These are phyloP conservation scores for Nowickia ferox DNA, from an alignment of 2,888 invertebrate genomes.

Conservation along the genomic window DNA sequence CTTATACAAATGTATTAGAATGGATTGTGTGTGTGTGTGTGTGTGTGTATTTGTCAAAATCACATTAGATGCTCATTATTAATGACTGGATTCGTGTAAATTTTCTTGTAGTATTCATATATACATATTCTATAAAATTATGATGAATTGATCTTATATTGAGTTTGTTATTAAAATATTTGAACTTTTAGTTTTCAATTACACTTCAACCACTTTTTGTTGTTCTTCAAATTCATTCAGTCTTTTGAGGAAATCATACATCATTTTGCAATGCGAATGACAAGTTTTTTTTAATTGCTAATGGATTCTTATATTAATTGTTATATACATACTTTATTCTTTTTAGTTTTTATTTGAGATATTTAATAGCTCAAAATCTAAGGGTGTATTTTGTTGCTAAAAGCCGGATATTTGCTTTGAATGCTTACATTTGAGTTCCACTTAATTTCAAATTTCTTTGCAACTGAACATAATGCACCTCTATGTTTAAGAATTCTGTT, in stretches of 20 bases:
- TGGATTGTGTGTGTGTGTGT: background rate
- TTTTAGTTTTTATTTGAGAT: background rate
- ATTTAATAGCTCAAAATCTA: background rate
- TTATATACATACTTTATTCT: background rate
- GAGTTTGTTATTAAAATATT: conserved; percentile 5
- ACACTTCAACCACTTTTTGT: conserved; percentile 15
- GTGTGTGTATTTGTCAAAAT: conserved; percentile 23
- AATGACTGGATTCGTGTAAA: conserved; percentile 6
- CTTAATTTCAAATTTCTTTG: conserved; percentile 2
- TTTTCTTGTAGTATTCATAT: background rate
- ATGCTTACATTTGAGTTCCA: background rate
- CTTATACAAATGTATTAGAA: conserved; percentile 8
- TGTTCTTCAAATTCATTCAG: background rate
- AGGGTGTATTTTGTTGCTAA: conserved; percentile 25
- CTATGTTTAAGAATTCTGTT: conserved; percentile 9
- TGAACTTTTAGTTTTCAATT: conserved; percentile 45
- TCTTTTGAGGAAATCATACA: conserved; percentile 33
- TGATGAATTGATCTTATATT: conserved; percentile 42
- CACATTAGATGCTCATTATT: conserved; percentile 46
- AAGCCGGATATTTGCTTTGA: background rate
- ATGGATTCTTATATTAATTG: conserved; percentile 50
- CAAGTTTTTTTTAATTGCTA: conserved; percentile 47
- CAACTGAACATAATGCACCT: conserved; percentile 18
- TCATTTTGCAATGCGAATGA: conserved; percentile 20
- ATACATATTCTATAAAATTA: conserved; percentile 31